These are phyloP conservation scores for Serilophus lunatus DNA, from an alignment of 2,113 vertebrate species.

Conservation along the genomic window DNA sequence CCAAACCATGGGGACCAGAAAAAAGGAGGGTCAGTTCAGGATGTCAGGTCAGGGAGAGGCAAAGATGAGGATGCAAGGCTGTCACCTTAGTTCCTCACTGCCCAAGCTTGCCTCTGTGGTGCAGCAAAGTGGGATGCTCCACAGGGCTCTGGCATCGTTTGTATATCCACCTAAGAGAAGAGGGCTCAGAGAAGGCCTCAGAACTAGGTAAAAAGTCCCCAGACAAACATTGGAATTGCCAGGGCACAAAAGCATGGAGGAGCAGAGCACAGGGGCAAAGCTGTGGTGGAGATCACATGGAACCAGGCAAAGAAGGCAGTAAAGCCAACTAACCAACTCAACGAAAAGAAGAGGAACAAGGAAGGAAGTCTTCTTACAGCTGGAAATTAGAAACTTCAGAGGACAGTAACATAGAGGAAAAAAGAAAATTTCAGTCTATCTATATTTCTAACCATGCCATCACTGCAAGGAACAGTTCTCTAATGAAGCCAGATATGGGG, in stretches of 20 bases:
- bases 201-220: background rate
- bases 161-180: background rate
- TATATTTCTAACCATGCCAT: background rate
- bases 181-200: background rate
- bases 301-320: background rate
- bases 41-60: background rate
- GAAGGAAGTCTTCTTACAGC: background rate
- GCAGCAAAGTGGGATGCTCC: background rate
- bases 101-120: accelerated
- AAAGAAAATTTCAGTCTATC: background rate
- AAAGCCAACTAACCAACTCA: background rate
- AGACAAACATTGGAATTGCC: background rate
- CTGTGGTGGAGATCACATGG: background rate
- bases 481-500: background rate
- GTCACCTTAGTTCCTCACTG: background rate
- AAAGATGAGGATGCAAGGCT: background rate
- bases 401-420: background rate
- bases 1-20: background rate
- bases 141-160: accelerated
- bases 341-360: background rate
- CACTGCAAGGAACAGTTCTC: background rate
- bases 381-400: background rate
- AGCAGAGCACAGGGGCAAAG: background rate
- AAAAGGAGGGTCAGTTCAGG: background rate
- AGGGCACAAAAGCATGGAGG: accelerated